Evolutionary conservation across 2,797 vertebrate genomes (phyloP).

Genomic region (Mallotus villosus): DNA sequence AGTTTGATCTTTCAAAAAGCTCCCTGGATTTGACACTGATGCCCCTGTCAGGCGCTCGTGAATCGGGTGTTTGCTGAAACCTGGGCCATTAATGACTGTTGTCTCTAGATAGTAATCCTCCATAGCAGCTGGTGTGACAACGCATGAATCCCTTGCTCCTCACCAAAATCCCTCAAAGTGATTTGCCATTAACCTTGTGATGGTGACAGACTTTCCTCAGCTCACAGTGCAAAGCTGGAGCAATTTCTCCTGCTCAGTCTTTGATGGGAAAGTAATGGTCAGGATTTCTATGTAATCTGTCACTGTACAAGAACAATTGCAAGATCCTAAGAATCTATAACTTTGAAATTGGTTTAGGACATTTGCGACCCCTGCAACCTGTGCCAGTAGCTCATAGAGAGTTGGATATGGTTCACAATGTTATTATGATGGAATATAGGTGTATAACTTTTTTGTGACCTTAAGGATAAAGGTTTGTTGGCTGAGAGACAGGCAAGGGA

Average conservation of each 20-base stretch:
- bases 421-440: not conserved
- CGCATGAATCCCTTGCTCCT: slow-evolving; percentile 33
- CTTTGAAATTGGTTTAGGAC: slow-evolving; percentile 35
- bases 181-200: slow-evolving; percentile 73
- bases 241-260: slow-evolving; percentile 41
- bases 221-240: slow-evolving; percentile 42
- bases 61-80: slow-evolving; percentile 35
- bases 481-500: not conserved
- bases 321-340: slow-evolving; percentile 35
- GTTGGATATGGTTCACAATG: no score
- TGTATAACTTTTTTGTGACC: not conserved
- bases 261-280: slow-evolving; percentile 57
- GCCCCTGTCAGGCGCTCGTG: slow-evolving; percentile 28
- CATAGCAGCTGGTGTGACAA: slow-evolving; percentile 53
- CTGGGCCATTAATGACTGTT: slow-evolving; percentile 41
- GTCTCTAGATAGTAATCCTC: slow-evolving; percentile 52
- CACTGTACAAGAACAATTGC: slow-evolving; percentile 46
- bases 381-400: no score
- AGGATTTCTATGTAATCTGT: slow-evolving; percentile 47
- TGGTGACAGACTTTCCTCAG: slow-evolving; percentile 52
- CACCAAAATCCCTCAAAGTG: slow-evolving; percentile 58
- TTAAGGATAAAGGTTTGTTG: not conserved
- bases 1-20: slow-evolving; percentile 42
- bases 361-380: slow-evolving; percentile 8
- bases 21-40: slow-evolving; percentile 30